These are phyloP conservation scores for Lepidurus couesii DNA, from an alignment of 1,140 invertebrate species.

Conservation along the genomic window DNA sequence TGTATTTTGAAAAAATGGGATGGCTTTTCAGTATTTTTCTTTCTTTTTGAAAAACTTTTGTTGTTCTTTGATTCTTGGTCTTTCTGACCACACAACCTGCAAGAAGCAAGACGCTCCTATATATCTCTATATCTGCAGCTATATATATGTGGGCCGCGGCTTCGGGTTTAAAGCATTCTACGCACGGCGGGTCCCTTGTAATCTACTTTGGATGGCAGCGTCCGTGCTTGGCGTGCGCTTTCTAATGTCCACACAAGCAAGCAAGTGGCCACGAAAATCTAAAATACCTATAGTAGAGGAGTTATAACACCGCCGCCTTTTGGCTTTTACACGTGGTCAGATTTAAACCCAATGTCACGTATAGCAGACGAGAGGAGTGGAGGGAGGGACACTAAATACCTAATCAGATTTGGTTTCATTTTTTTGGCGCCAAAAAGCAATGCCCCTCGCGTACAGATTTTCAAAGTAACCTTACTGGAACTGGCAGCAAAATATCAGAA, in stretches of 20 bases:
- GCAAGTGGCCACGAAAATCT: conserved; percentile 14
- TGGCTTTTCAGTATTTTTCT: no score
- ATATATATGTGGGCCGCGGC: not conserved
- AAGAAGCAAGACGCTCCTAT: no score
- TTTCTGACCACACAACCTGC: no score
- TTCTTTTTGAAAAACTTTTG: no score
- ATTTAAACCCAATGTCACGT: conserved; percentile 19
- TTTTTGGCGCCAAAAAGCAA: not conserved
- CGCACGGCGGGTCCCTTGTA: not conserved
- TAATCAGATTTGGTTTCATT: not conserved
- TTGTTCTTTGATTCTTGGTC: no score
- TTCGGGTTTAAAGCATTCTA: not conserved
- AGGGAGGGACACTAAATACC: not conserved
- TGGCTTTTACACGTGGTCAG: not conserved
- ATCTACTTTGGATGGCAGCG: conserved; percentile 13
- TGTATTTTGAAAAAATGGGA: no score
- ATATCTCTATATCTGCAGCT: no score
- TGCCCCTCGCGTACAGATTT: not conserved
- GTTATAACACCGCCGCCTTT: not conserved
- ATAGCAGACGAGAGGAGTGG: not conserved
- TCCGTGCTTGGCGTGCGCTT: conserved; percentile 17
- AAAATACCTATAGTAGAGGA: not conserved
- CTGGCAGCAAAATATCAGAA: no score
- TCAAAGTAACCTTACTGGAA: no score
- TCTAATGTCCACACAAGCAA: conserved; percentile 15